Percentiles rank a stretch among this genome's conserved stretches.
Evolutionary conservation across 2,113 vertebrate genomes (phyloP).

Genomic region (Lepisosteus oculatus): DNA sequence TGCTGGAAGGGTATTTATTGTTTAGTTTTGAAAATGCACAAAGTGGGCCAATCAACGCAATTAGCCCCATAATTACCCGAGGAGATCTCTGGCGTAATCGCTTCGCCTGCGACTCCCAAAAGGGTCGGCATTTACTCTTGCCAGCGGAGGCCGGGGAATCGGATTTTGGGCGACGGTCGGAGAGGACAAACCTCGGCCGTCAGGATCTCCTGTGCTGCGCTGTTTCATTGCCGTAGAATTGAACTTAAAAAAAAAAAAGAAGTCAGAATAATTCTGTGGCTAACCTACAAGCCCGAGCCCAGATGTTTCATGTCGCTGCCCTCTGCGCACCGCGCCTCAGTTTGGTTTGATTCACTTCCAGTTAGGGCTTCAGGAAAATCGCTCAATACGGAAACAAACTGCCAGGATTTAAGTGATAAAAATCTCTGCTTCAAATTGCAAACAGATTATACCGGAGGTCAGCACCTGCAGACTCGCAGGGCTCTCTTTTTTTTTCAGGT

Average conservation of each 20-base stretch:
- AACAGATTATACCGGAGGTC: constrained; percentile 59
- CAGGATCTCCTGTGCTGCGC: constrained; percentile 10
- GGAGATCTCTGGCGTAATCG: constrained; percentile 30
- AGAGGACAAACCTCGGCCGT: constrained; percentile 16
- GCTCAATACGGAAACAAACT: constrained; percentile 40
- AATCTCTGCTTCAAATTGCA: constrained; percentile 63
- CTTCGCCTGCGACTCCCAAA: too few relatives aligned
- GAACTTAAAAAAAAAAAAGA: too few relatives aligned
- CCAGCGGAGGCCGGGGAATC: neutral
- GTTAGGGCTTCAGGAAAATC: constrained; percentile 28
- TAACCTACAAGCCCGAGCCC: neutral
- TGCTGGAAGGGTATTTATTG: constrained; percentile 43
- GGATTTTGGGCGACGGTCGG: constrained; percentile 9
- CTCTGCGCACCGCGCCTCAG: constrained; percentile 22
- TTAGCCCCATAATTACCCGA: constrained; percentile 31
- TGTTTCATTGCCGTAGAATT: neutral
- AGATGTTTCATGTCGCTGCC: constrained; percentile 12
- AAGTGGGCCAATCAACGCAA: constrained; percentile 34
- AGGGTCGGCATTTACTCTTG: too few relatives aligned
- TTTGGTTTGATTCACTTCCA: constrained; percentile 47
- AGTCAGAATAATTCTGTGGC: neutral
- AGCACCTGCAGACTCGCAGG: constrained; percentile 58
- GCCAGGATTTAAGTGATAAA: constrained; percentile 42
- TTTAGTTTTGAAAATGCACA: constrained; percentile 36
- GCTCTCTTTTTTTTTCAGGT: constrained; percentile 31